Conservation (phyloP, 2,113 vertebrate species). For the Benthochromis sp. region DNA sequence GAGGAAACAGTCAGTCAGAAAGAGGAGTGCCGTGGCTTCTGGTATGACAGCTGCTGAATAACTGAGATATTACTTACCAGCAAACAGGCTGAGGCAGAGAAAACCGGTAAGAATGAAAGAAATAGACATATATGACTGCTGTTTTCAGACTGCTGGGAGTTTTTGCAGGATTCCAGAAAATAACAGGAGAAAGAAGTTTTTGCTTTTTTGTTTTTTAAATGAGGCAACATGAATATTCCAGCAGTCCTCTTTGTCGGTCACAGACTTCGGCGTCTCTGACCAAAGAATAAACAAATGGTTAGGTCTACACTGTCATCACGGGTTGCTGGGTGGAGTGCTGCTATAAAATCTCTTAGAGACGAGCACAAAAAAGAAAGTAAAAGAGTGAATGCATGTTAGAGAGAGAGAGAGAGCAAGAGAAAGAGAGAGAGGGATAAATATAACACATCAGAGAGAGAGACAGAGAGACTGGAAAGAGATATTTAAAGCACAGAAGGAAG, state of each 20-base stretch:
- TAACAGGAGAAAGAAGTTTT: not conserved
- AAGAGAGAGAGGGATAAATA: constrained; percentile 39
- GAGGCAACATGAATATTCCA: not conserved
- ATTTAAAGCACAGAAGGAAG: constrained; percentile 36
- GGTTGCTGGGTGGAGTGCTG: constrained; percentile 67
- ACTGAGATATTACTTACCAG: constrained; percentile 30
- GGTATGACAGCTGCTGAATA: constrained; percentile 40
- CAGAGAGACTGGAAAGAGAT: not conserved
- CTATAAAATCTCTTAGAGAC: constrained; percentile 56
- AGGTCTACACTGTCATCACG: constrained; percentile 53
- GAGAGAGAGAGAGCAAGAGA: not conserved
- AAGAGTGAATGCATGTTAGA: constrained; percentile 8
- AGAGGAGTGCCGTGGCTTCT: not conserved
- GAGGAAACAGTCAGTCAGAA: not conserved
- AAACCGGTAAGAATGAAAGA: not conserved
- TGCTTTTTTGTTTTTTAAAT: not conserved
- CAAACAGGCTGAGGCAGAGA: constrained; percentile 43
- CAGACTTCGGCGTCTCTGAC: not conserved
- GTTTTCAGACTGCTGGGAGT: not conserved
- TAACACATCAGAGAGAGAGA: constrained; percentile 33
- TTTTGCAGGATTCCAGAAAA: not conserved
- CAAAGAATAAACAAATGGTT: constrained; percentile 40
- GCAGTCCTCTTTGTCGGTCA: not conserved
- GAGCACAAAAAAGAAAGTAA: constrained; percentile 34
- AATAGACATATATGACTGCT: not conserved